Evolutionary conservation across 1,140 invertebrate species (phyloP).

Genomic region (Danaus melanippus): DNA sequence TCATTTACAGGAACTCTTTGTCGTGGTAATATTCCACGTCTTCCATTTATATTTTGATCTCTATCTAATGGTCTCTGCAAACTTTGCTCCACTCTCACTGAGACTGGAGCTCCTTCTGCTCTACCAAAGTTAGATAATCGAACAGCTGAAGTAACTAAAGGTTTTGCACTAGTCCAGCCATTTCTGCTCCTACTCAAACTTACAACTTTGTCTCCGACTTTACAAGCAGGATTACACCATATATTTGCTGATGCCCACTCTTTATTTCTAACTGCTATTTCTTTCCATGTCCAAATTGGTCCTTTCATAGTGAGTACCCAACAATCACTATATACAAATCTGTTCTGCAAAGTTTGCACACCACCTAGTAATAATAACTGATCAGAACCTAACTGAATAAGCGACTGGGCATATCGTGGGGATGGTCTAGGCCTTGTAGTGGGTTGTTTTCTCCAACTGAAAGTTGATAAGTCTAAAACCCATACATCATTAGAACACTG

Average conservation of each 20-base stretch:
- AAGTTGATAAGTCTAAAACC: conserved; percentile 86
- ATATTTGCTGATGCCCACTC: conserved; percentile 87
- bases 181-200: conserved; percentile 75
- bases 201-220: conserved; percentile 77
- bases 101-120: conserved; percentile 49
- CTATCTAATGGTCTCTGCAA: conserved; percentile 71
- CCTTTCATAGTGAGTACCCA: conserved; percentile 78
- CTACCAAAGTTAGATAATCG: conserved; percentile 55
- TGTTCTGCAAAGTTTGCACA: conserved; percentile 69
- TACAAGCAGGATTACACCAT: conserved; percentile 94
- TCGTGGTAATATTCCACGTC: conserved; percentile 74
- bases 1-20: conserved; percentile 37
- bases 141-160: conserved; percentile 61
- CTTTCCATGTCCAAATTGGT: conserved; percentile 85
- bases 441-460: conserved; percentile 83
- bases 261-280: conserved; percentile 81
- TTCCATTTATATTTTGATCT: conserved; percentile 83
- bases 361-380: conserved; percentile 83
- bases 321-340: conserved; percentile 75
- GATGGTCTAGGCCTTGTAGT: conserved; percentile 80
- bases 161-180: conserved; percentile 64
- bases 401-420: conserved; percentile 92
- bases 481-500: conserved; percentile 90
- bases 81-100: conserved; percentile 61
- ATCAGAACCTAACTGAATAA: conserved; percentile 80